A percentile compares a stretch with the other conserved stretches of the same genome.
Evolutionary conservation across 2,888 invertebrate species (phyloP).

Genomic region (Ptilodon capucinus): DNA sequence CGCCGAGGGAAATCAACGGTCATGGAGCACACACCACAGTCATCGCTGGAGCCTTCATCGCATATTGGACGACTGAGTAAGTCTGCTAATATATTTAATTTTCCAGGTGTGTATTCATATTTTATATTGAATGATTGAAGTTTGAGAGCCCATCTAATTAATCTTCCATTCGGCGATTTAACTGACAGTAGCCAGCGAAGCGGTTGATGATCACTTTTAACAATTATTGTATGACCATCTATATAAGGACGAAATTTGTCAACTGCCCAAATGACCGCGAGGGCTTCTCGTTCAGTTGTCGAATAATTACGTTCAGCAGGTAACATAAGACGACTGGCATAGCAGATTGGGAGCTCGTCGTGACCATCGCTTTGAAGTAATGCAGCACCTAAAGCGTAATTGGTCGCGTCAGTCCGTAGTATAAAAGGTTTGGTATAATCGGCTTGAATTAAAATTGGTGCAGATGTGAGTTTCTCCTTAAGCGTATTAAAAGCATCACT

Average conservation of each 20-base stretch:
- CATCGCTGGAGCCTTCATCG: neutral
- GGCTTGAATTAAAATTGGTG: too few species aligned
- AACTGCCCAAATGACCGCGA: conserved; percentile 19
- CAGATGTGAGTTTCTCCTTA: too few species aligned
- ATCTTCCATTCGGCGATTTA: conserved; percentile 54
- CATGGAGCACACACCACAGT: conserved; percentile 1
- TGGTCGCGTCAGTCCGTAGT: neutral
- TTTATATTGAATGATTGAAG: conserved; percentile 52
- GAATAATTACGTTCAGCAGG: conserved; percentile 46
- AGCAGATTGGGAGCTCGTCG: conserved; percentile 7
- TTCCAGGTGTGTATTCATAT: conserved; percentile 53
- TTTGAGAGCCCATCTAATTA: conserved; percentile 62
- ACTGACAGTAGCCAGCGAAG: conserved; percentile 51
- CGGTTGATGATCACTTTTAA: conserved; percentile 15
- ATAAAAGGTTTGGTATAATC: neutral
- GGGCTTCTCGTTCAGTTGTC: conserved; percentile 50
- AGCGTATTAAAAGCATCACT: too few species aligned
- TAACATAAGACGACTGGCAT: conserved; percentile 21
- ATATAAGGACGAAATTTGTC: conserved; percentile 29
- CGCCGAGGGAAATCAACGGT: conserved; percentile 5
- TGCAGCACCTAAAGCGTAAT: conserved; percentile 1
- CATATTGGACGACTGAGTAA: conserved; percentile 15
- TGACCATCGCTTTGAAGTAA: conserved; percentile 1
- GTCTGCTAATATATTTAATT: conserved; percentile 27
- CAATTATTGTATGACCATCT: conserved; percentile 10